phyloP scores from a whole-genome alignment of 2,113 vertebrate species.

The Onychorhynchus coronatus region DNA sequence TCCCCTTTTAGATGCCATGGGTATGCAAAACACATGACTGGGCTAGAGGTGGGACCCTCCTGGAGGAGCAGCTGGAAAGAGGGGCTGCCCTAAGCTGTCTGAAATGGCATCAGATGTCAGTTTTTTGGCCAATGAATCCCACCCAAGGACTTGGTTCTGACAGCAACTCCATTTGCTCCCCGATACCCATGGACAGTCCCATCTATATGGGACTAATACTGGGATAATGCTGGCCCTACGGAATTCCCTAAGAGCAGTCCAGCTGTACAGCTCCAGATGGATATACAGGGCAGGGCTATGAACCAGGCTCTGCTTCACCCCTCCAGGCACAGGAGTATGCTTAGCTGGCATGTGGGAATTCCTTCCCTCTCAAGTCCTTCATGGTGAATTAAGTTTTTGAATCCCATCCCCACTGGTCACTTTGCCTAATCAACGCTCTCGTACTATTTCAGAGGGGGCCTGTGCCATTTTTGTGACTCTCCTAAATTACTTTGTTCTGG shows the following conservation, averaged over 20 bases:
- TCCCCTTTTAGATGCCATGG: background rate
- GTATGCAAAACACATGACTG: background rate
- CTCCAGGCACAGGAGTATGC: background rate
- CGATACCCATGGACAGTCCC: background rate
- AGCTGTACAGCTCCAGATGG: background rate
- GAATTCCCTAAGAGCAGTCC: background rate
- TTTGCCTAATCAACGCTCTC: slow-evolving; percentile 30
- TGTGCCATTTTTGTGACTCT: slow-evolving; percentile 35
- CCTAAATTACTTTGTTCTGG: slow-evolving; percentile 56
- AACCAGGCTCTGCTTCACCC: background rate
- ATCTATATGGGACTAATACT: no score
- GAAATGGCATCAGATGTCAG: background rate
- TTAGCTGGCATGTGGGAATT: slow-evolving; percentile 8
- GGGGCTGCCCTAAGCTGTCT: background rate
- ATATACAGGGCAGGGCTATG: background rate
- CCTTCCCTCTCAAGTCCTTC: slow-evolving; percentile 55
- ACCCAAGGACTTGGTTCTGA: background rate
- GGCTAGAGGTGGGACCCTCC: background rate
- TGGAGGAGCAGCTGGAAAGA: background rate
- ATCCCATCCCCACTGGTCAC: slow-evolving; percentile 47
- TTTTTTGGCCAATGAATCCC: background rate
- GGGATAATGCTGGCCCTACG: background rate
- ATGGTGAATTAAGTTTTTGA: slow-evolving; percentile 66
- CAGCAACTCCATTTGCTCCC: background rate
- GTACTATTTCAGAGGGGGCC: slow-evolving; percentile 24